These are phyloP conservation scores for Cepaea hortensis DNA, from an alignment of 2,888 invertebrate species.

Conservation along the genomic window DNA sequence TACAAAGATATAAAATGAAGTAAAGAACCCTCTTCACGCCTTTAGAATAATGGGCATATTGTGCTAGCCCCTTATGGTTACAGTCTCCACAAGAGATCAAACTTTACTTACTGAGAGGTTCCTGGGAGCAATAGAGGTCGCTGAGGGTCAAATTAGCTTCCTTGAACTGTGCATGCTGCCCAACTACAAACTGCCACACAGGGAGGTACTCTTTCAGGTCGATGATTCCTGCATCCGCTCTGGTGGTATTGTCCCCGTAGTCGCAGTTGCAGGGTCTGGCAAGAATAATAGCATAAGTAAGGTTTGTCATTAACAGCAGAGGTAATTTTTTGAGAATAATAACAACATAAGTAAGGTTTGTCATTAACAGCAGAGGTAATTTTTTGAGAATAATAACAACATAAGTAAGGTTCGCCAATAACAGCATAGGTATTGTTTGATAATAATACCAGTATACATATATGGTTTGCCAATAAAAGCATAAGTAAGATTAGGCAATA, in stretches of 20 bases:
- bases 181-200: slow-evolving; percentile 54
- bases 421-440: slow-evolving; percentile 50
- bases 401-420: too few relatives aligned
- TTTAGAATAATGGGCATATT: too few relatives aligned
- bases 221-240: slow-evolving; percentile 66
- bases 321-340: slow-evolving; percentile 49
- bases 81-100: background rate
- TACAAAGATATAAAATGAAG: too few relatives aligned
- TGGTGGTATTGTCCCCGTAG: slow-evolving; percentile 55
- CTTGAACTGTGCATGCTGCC: slow-evolving; percentile 11
- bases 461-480: background rate
- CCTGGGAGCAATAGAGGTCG: slow-evolving; percentile 62
- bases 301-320: too few relatives aligned
- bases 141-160: slow-evolving; percentile 59
- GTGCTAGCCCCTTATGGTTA: background rate
- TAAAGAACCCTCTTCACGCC: too few relatives aligned
- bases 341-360: background rate
- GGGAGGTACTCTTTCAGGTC: slow-evolving; percentile 59
- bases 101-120: slow-evolving; percentile 58
- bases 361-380: too few relatives aligned
- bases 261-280: slow-evolving; percentile 71
- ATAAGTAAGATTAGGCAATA: too few relatives aligned
- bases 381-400: slow-evolving; percentile 51
- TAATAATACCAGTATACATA: too few relatives aligned
- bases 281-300: background rate